Evolutionary conservation across 2,888 invertebrate species (phyloP).

Genomic region (Scrobipalpa atriplicella): DNA sequence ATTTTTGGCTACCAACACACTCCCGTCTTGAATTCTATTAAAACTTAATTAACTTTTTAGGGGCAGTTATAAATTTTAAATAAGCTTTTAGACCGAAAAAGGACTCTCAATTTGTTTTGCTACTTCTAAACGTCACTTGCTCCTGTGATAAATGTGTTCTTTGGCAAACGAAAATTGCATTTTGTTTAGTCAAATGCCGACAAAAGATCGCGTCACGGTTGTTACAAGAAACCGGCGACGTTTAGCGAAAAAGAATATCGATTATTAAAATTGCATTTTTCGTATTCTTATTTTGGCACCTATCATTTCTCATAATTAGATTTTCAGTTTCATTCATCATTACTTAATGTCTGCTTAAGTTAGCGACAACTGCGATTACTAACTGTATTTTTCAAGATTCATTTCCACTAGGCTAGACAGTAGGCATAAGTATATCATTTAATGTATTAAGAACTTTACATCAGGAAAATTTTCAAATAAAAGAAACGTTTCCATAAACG

Average conservation of each 20-base stretch:
- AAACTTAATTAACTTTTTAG: conserved; percentile 82
- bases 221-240: conserved; percentile 33
- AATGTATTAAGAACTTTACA: no score
- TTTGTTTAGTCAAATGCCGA: conserved; percentile 65
- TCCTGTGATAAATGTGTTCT: conserved; percentile 77
- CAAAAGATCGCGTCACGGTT: conserved; percentile 55
- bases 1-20: conserved; percentile 82
- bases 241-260: conserved; percentile 34
- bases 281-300: background rate
- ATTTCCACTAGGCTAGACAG: no score
- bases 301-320: background rate
- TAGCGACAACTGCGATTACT: no score
- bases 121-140: conserved; percentile 80
- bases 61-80: conserved; percentile 72
- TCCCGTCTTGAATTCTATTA: conserved; percentile 81
- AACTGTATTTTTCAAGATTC: no score
- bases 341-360: background rate
- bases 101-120: conserved; percentile 79
- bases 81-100: conserved; percentile 67
- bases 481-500: no score
- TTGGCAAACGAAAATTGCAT: conserved; percentile 68
- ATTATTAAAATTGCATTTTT: background rate
- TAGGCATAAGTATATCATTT: no score
- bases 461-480: no score
- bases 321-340: background rate